These are phyloP conservation scores for Zygogramma bicolorata DNA, from an alignment of 2,888 invertebrate species.

Conservation along the genomic window DNA sequence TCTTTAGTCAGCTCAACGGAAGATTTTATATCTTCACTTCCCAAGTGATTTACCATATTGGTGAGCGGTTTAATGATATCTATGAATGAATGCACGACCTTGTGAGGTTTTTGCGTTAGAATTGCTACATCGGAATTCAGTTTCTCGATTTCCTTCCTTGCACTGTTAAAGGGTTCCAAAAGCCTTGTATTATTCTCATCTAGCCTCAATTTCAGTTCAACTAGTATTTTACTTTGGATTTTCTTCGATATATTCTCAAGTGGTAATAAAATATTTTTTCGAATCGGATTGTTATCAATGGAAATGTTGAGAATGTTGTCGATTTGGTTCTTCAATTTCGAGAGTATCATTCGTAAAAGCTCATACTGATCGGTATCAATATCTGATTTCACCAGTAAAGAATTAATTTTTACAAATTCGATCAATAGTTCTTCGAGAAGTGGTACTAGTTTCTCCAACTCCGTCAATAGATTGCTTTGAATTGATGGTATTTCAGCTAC, in stretches of 20 bases:
- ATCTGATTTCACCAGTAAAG: constrained; percentile 40
- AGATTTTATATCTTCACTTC: constrained; percentile 20
- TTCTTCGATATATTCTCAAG: constrained; percentile 40
- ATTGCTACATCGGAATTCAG: constrained; percentile 32
- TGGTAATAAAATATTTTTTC: constrained; percentile 36
- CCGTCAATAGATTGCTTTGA: neutral
- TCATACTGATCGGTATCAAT: constrained; percentile 25
- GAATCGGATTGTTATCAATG: constrained; percentile 34
- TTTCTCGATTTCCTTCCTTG: constrained; percentile 31
- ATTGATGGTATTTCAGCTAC: constrained; percentile 25
- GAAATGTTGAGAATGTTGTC: constrained; percentile 38
- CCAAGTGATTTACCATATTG: constrained; percentile 26
- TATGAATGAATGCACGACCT: constrained; percentile 26
- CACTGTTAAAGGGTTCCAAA: constrained; percentile 33
- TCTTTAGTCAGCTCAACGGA: neutral
- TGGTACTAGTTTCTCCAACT: constrained; percentile 42
- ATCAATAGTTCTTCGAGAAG: constrained; percentile 50
- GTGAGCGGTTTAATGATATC: constrained; percentile 29
- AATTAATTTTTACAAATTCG: constrained; percentile 53
- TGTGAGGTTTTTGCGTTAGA: constrained; percentile 22
- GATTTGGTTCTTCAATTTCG: constrained; percentile 33
- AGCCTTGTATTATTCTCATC: constrained; percentile 25
- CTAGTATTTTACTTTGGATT: constrained; percentile 33
- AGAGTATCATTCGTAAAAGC: constrained; percentile 32
- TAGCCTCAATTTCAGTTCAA: constrained; percentile 19